Base-by-base conservation (phyloP, 2,797 vertebrate species). In the Typhlichthys subterraneus region DNA sequence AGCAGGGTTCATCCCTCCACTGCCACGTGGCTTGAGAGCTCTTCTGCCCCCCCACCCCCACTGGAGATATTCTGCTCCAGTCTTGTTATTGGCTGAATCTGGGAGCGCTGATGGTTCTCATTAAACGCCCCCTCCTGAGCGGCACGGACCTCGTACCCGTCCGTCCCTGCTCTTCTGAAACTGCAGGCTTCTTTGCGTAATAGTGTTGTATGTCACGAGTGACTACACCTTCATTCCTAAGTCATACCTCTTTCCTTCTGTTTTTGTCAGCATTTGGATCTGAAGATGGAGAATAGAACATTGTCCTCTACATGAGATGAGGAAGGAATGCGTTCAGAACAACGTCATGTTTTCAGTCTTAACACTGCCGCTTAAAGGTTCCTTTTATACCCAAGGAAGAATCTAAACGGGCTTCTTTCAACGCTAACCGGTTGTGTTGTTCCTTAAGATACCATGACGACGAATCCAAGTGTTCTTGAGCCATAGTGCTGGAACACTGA, bases 11-110 rank as follows among this genome's bases (percentile, higher is more conserved):
- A 29, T 29, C 23, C 23, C 23, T 85, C 75, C 77, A 71, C 73
- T 86, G 77, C 84, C 81, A 85, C 75, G 70, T 85, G 48, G 65
- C 73, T 29, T 29, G 23, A 29, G 23, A 29, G 23, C 23, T 29
- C 23, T 29, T 29, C 23, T 29, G 23, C 48, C 38, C 57, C 63
- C 74, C 12, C 46, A 56, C 42, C 4, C 73, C 69, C 72, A 67
- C 50, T 53, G n/a, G 45, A 76, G 73, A 81, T 42, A 53, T 76
- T 58, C 64, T 23, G 42, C 57, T 51, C 69, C 55, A 12, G 14
- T 68, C 73, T 75, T 72, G 56, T 73, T 79, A 69, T 75, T 63
- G 9, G 84, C 58, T 54, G 53, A 57, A 63, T 64, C 70, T 65
- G 31, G 69, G 62, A 83, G 67, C 31, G 33, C 57, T 59, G 17